Base-by-base conservation (phyloP, 2,113 vertebrate species). In the Pongo abelii region DNA sequence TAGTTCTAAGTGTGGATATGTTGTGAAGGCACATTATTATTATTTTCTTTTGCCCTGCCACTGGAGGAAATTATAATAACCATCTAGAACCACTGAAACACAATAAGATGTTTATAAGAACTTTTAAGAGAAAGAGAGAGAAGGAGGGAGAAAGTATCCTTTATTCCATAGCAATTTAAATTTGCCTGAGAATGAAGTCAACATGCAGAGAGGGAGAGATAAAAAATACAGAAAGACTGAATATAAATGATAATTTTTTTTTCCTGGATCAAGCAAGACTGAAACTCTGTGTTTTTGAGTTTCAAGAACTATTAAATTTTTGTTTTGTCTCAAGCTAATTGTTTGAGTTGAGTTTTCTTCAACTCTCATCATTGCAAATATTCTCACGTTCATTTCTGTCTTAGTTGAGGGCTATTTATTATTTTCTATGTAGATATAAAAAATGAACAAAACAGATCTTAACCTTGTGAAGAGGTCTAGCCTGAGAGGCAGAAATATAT, bases 391-490 rank as follows among this genome's bases (percentile, higher is more conserved):
- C 14, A 80, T 79, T 67, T 0, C 23, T 90, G 3, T 38, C 14
- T 93, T 46, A 77, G 9, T 43, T 70, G 74, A 84, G 20, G 35
- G 8, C 5, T 57, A 77, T 70, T 67, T 79, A 48, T 86, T 86
- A 94, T 84, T 87, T 89, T 94, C 22, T 79, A 27, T 46, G 38
- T 27, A 18, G 22, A 78, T 20, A 30, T 32, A 64, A 87, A 84
- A 92, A 80, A 88, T 93, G 40, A 91, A 67, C 79, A 78, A 92
- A 85, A 43, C 52, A 84, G 77, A 90, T 61, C 8, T 67, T 91
- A 48, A 88, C 18, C 14, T 77, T 79, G 38, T 48, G 25, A 48
- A 94, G 78, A 96, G 70, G 2, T 87, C 92, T 95, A 40, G 46
- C 27, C 35, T 38, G 12, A 8, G 13, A 89, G 46, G 14, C 32